Conservation (phyloP, 2,797 vertebrate genomes). For the Oryzias sinensis region DNA sequence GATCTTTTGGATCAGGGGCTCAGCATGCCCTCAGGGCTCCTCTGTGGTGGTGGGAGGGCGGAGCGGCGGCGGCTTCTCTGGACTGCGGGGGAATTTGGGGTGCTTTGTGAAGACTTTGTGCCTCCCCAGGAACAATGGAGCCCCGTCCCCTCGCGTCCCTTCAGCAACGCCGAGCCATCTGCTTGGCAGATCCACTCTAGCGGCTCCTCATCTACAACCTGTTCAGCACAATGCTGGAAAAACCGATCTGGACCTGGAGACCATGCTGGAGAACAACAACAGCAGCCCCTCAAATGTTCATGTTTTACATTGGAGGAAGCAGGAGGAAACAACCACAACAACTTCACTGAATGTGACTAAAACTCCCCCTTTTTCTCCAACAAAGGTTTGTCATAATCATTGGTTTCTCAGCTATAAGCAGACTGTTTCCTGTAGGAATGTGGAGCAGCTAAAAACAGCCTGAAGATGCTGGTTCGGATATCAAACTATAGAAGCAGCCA, state of each 20-base stretch:
- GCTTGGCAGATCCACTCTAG: constrained; percentile 60
- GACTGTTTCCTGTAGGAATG: constrained; percentile 56
- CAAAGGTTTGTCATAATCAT: constrained; percentile 7
- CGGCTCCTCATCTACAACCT: constrained; percentile 72
- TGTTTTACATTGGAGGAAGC: constrained; percentile 25
- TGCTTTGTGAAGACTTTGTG: constrained; percentile 63
- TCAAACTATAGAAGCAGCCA: too few relatives aligned
- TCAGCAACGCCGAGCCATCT: constrained; percentile 71
- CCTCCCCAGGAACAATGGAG: constrained; percentile 65
- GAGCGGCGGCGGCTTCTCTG: not conserved
- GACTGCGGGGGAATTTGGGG: constrained; percentile 43
- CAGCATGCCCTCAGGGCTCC: constrained; percentile 17
- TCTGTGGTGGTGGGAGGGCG: too few relatives aligned
- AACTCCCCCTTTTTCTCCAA: not conserved
- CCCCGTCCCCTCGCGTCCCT: constrained; percentile 45
- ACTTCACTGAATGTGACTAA: constrained; percentile 33
- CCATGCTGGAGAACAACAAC: too few relatives aligned
- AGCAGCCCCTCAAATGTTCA: too few relatives aligned
- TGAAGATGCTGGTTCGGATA: too few relatives aligned
- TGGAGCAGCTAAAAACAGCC: constrained; percentile 6
- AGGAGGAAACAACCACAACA: constrained; percentile 37
- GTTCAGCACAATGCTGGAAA: constrained; percentile 51
- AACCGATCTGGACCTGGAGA: too few relatives aligned
- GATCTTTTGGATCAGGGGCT: constrained; percentile 53
- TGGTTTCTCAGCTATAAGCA: constrained; percentile 36